These are phyloP conservation scores for Lasioglossum figueresi DNA, from an alignment of 2,888 invertebrate genomes.

Conservation along the genomic window DNA sequence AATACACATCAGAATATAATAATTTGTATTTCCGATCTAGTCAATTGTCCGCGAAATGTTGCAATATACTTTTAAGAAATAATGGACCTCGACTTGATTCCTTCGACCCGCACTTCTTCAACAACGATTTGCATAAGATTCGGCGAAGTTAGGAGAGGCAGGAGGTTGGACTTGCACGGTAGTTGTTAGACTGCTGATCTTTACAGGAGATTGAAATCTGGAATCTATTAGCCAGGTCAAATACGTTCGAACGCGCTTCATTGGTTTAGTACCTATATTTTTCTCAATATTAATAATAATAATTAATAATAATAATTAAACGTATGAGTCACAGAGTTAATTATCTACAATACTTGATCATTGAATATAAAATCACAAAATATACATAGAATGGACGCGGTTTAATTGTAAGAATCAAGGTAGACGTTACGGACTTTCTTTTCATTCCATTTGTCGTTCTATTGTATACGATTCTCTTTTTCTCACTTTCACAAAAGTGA, in stretches of 20 bases:
- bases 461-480: slow-evolving; percentile 50
- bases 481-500: slow-evolving; percentile 56
- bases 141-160: neutral
- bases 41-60: slow-evolving; percentile 78
- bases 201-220: neutral
- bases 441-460: slow-evolving; percentile 19
- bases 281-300: slow-evolving; percentile 75
- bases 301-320: slow-evolving; percentile 74
- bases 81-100: slow-evolving; percentile 9
- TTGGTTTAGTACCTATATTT: slow-evolving; percentile 80
- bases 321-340: slow-evolving; percentile 81
- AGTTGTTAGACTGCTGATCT: slow-evolving; percentile 12
- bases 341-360: slow-evolving; percentile 83
- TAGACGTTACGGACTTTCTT: slow-evolving; percentile 54
- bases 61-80: slow-evolving; percentile 75
- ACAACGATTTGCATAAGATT: neutral
- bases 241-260: slow-evolving; percentile 70
- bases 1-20: slow-evolving; percentile 56
- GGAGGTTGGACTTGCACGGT: slow-evolving; percentile 33
- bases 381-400: slow-evolving; percentile 82
- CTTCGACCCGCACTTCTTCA: neutral
- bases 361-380: slow-evolving; percentile 83
- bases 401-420: slow-evolving; percentile 62
- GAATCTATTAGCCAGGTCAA: slow-evolving; percentile 21
- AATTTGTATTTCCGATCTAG: slow-evolving; percentile 78